These are phyloP conservation scores for Botrylloides violaceus DNA, from an alignment of 23 tunicate genomes.

Conservation along the genomic window DNA sequence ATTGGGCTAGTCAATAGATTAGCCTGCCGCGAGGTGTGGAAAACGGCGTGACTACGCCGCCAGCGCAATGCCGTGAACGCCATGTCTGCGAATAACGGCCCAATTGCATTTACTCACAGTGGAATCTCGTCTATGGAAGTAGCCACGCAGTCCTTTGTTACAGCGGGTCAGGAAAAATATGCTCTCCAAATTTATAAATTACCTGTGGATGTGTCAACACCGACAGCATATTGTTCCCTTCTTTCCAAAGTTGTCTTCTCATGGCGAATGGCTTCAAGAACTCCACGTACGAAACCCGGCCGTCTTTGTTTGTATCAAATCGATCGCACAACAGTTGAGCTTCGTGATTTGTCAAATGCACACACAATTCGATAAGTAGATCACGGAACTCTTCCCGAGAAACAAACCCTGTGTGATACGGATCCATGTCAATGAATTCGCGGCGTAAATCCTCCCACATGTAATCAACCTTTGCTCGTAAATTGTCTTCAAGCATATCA, in stretches of 20 bases:
- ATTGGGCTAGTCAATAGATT: no score
- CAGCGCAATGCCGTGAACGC: no score
- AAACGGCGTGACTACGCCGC: no score
- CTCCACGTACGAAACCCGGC: conserved; percentile 92
- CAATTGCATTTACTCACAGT: no score
- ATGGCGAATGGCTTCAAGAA: conserved; percentile 97
- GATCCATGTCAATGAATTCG: conserved; percentile 96
- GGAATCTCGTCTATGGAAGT: no score
- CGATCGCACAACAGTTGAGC: conserved; percentile 66
- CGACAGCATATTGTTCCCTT: conserved; percentile 75
- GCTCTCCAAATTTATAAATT: background rate
- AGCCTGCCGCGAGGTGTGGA: no score
- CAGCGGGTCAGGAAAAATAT: no score
- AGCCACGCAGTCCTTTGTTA: no score
- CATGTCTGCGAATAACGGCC: no score
- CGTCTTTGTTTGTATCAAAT: conserved; percentile 78
- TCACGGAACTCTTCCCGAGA: conserved; percentile 84
- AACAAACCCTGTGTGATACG: conserved; percentile 92
- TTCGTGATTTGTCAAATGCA: conserved; percentile 82
- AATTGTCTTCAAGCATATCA: conserved; percentile 84
- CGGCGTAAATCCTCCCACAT: conserved; percentile 92
- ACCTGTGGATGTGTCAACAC: conserved; percentile 63
- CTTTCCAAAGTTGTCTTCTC: conserved; percentile 69
- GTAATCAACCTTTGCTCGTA: conserved; percentile 89
- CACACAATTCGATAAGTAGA: conserved; percentile 79